Base-by-base conservation (phyloP, 2,888 invertebrate species). In the Melinaea marsaeus region DNA sequence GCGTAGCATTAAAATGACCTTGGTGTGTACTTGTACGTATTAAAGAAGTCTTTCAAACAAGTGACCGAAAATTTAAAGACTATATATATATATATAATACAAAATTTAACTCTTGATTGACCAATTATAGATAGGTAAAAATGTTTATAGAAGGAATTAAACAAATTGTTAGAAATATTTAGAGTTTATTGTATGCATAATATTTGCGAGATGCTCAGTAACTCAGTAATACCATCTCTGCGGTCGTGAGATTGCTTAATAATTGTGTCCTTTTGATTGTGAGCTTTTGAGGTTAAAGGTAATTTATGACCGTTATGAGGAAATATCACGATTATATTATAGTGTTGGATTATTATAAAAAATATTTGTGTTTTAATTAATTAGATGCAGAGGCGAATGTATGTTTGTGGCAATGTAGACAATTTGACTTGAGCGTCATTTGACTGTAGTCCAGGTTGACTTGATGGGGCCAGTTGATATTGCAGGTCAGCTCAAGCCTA, bases 181-280 rank as follows among this genome's bases (percentile, higher is more conserved):
- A 32, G 51, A 32, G 32, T 9, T 13, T 48, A 48, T 13, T 51
- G 22, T 32, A 32, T 51, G 32, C 51, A 32, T 22, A 22, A 32
- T 51, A 51, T 51, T 51, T 51, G 51, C 51, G 22, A 7, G 32
- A 11, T 11, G 32, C 32, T 32, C 32, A 32, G 32, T 11, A 51
- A 32, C 32, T 32, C 32, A 32, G 32, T 11, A 51, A 32, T 32
- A 51, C 51, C 32, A 7, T 51, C 51, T 51, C 32, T 51, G 51
- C 51, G n/a, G 55, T 60, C 45, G 46, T 60, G 46, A 45, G 42
- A 55, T 60, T 60, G 45, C 32, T 3, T 32, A 59, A 55, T 32
- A 34, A 55, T 60, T 37, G 42, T 46, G 60, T 55, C 60, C 55
- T 55, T 60, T 55, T 54, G 55, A 60, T 55, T 55, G 55, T 55